phyloP scores from a whole-genome alignment of 92 coral and sea anemone genomes.

The Zoanthus sociatus region DNA sequence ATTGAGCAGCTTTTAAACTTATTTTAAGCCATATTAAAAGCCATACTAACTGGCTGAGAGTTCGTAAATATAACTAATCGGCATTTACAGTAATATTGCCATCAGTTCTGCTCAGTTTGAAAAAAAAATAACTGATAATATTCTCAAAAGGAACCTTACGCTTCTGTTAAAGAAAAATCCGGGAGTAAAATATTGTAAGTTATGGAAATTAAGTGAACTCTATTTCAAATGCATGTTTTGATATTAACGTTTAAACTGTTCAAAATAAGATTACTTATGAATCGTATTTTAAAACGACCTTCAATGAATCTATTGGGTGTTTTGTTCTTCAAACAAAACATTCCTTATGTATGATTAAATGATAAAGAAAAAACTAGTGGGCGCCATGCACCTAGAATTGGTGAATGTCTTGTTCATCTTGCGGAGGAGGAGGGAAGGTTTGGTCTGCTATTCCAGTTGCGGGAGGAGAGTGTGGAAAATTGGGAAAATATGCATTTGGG shows the following conservation, averaged over 20 bases:
- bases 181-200: slow-evolving; percentile 14
- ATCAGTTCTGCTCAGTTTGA: background rate
- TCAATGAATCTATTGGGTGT: background rate
- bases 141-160: background rate
- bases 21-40: background rate
- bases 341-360: background rate
- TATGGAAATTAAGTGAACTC: background rate
- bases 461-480: slow-evolving; percentile 2
- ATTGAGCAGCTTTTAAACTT: slow-evolving; percentile 5
- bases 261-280: background rate
- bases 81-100: background rate
- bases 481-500: slow-evolving; percentile 3
- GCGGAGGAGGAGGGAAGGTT: background rate
- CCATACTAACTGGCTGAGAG: background rate
- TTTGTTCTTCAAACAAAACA: background rate
- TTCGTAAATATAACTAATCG: background rate
- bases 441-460: background rate
- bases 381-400: background rate
- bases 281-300: background rate
- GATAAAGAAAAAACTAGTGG: background rate
- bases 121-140: background rate
- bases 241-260: slow-evolving; percentile 8
- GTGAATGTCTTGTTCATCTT: background rate
- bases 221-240: background rate
- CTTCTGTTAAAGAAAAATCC: background rate